phyloP scores from a whole-genome alignment of 2,113 vertebrate genomes.

The Phylloscopus trochilus region DNA sequence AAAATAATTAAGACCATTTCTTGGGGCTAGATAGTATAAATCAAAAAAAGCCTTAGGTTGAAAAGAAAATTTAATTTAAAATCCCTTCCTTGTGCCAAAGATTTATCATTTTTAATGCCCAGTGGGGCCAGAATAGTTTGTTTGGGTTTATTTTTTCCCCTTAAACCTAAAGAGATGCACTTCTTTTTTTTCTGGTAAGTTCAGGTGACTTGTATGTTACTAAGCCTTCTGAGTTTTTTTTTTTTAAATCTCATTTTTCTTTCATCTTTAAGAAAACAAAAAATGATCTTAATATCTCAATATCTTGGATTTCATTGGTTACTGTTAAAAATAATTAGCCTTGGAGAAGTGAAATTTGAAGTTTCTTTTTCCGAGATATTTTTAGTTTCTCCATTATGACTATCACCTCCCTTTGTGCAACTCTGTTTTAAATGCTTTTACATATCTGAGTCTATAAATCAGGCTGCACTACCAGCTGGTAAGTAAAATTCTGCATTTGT shows the following conservation, averaged over 20 bases:
- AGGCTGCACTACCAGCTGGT: neutral
- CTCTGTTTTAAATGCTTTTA: neutral
- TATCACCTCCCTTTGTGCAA: neutral
- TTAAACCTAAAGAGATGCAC: neutral
- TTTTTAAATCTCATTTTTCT: neutral
- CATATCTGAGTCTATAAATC: neutral
- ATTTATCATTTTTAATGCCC: conserved; percentile 60
- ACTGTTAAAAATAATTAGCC: neutral
- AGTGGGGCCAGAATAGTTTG: neutral
- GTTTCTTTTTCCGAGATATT: neutral
- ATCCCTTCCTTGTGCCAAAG: conserved; percentile 27
- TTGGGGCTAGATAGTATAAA: conserved; percentile 62
- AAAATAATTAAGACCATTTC: conserved; percentile 66
- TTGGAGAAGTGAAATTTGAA: neutral
- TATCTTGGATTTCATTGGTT: neutral
- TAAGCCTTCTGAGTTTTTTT: neutral
- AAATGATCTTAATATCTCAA: neutral
- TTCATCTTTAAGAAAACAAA: neutral
- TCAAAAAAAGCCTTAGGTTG: conserved; percentile 57
- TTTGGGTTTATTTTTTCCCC: no score
- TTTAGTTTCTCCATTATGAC: neutral
- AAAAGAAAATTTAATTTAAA: conserved; percentile 67
- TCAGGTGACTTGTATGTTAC: neutral
- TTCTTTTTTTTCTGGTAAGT: conserved; percentile 15
- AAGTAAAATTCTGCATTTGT: neutral